These are phyloP conservation scores for Bombus affinis DNA, from an alignment of 1,140 invertebrate species.

Conservation along the genomic window DNA sequence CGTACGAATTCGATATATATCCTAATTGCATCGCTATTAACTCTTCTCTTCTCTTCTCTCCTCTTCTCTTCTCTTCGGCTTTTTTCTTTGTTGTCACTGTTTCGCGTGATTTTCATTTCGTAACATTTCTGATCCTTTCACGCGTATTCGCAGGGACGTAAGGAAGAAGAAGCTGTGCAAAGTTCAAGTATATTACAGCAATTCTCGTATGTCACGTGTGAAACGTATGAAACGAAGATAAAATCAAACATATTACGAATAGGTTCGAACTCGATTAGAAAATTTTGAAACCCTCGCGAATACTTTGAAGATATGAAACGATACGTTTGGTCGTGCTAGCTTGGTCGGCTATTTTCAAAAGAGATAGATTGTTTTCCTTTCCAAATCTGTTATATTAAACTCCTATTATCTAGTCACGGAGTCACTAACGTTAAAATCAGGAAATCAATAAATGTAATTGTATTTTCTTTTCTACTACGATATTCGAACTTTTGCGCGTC, in stretches of 20 bases:
- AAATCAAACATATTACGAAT: not conserved
- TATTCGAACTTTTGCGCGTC: too few relatives aligned
- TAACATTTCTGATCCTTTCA: not conserved
- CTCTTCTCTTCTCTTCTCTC: not conserved
- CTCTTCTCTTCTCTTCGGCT: not conserved
- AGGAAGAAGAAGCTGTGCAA: not conserved
- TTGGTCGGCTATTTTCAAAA: too few relatives aligned
- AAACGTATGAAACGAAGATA: not conserved
- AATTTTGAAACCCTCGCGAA: too few relatives aligned
- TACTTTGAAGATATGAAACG: not conserved
- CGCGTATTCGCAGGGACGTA: not conserved
- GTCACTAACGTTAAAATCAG: too few relatives aligned
- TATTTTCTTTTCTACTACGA: too few relatives aligned
- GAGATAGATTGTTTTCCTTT: too few relatives aligned
- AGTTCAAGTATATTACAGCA: conserved; percentile 6
- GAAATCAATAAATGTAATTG: too few relatives aligned
- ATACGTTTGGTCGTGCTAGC: not conserved
- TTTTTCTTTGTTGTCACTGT: not conserved
- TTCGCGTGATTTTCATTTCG: conserved; percentile 3
- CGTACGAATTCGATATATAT: not conserved
- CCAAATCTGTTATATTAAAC: too few relatives aligned
- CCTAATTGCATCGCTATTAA: conserved; percentile 1
- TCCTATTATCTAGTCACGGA: too few relatives aligned
- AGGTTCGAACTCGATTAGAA: not conserved
- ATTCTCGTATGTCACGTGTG: not conserved